These are phyloP conservation scores for Orius insidiosus DNA, from an alignment of 1,140 invertebrate species.

Conservation along the genomic window DNA sequence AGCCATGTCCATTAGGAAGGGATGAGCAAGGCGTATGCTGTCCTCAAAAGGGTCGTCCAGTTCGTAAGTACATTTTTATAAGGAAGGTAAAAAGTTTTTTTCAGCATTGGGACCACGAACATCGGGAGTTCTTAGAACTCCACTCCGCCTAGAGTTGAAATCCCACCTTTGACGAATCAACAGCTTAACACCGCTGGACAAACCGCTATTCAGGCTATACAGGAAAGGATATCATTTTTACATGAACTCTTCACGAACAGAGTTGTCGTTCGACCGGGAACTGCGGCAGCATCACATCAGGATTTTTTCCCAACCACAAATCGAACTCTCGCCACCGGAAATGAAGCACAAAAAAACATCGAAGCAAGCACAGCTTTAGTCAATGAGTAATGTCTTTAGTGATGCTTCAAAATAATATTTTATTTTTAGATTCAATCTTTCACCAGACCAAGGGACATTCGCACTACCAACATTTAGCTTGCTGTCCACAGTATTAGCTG, in stretches of 20 bases:
- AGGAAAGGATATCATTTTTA: slow-evolving; percentile 21
- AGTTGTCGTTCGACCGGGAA: slow-evolving; percentile 24
- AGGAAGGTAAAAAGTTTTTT: too few relatives aligned
- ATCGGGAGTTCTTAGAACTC: slow-evolving; percentile 23
- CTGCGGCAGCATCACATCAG: slow-evolving; percentile 26
- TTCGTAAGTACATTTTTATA: slow-evolving; percentile 14
- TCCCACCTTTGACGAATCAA: slow-evolving; percentile 23
- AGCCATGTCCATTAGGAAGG: slow-evolving; percentile 25
- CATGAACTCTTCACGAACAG: slow-evolving; percentile 21
- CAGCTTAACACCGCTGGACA: slow-evolving; percentile 23
- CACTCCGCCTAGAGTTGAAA: slow-evolving; percentile 24
- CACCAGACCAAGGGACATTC: slow-evolving; percentile 27
- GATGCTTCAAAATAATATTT: background rate
- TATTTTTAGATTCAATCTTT: slow-evolving; percentile 25
- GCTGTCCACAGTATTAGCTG: slow-evolving; percentile 26
- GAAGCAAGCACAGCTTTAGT: slow-evolving; percentile 27
- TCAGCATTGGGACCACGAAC: background rate
- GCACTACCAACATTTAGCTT: slow-evolving; percentile 28
- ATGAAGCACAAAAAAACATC: slow-evolving; percentile 26
- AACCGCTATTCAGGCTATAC: slow-evolving; percentile 20
- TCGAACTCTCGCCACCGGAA: slow-evolving; percentile 25
- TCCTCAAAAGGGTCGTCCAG: slow-evolving; percentile 18
- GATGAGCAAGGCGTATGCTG: slow-evolving; percentile 29
- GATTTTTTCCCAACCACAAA: slow-evolving; percentile 30
- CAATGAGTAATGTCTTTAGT: slow-evolving; percentile 24